Conservation (phyloP, 64 coral and sea anemone species). For the Porites australiensis region DNA sequence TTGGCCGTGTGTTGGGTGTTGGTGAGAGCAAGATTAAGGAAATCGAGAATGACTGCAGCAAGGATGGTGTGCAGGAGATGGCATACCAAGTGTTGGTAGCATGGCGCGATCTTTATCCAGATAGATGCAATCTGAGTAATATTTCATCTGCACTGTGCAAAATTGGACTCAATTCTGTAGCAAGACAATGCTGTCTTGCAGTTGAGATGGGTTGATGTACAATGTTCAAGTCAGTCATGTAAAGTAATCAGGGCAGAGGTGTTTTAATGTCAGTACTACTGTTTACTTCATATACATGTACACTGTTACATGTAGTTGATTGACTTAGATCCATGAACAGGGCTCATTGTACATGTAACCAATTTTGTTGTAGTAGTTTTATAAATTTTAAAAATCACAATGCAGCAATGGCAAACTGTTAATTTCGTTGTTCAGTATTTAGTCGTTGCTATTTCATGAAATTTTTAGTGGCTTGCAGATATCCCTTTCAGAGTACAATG, state of each 20-base stretch:
- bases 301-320: neutral
- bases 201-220: slow-evolving; percentile 68
- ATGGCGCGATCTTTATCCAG: slow-evolving; percentile 79
- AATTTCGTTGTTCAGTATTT: too few species aligned
- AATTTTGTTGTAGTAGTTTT: too few species aligned
- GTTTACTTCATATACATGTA: neutral
- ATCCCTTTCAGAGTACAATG: too few species aligned
- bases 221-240: too few species aligned
- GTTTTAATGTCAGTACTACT: too few species aligned
- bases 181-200: slow-evolving; percentile 76
- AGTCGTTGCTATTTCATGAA: too few species aligned
- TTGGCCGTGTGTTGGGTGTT: slow-evolving; percentile 75
- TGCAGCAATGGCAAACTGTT: too few species aligned
- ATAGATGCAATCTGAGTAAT: slow-evolving; percentile 56
- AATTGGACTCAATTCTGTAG: slow-evolving; percentile 64
- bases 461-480: too few species aligned
- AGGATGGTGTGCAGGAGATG: slow-evolving; percentile 80
- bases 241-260: too few species aligned
- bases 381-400: too few species aligned
- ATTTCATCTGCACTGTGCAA: slow-evolving; percentile 72
- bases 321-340: neutral
- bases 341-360: too few species aligned
- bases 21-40: slow-evolving; percentile 72
- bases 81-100: slow-evolving; percentile 87
- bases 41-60: slow-evolving; percentile 75